phyloP scores from a whole-genome alignment of 2,888 invertebrate genomes.

The Cerceris rybyensis region DNA sequence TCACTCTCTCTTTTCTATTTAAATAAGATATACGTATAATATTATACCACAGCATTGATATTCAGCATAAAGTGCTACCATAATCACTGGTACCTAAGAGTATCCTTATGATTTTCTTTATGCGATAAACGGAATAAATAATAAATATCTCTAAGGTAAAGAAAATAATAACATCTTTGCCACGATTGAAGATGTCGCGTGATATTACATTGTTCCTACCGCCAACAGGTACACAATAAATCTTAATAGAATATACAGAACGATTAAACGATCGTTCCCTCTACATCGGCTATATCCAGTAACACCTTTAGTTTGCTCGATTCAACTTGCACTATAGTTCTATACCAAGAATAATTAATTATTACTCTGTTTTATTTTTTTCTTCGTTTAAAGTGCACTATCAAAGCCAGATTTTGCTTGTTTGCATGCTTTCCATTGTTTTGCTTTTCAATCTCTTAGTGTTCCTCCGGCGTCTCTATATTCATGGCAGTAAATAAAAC shows the following conservation, averaged over 20 bases:
- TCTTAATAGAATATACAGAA: slow-evolving; percentile 55
- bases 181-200: slow-evolving; percentile 50
- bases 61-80: slow-evolving; percentile 36
- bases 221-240: slow-evolving; percentile 66
- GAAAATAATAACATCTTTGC: slow-evolving; percentile 53
- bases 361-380: not conserved
- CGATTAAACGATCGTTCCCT: slow-evolving; percentile 32
- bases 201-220: slow-evolving; percentile 63
- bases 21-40: slow-evolving; percentile 1
- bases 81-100: slow-evolving; percentile 32
- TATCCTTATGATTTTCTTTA: slow-evolving; percentile 24
- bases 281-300: slow-evolving; percentile 35
- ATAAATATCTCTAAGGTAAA: slow-evolving; percentile 65
- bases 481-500: no score
- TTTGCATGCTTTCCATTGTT: not conserved
- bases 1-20: no score
- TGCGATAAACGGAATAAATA: slow-evolving; percentile 62
- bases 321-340: slow-evolving; percentile 35
- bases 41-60: slow-evolving; percentile 38
- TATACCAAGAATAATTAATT: slow-evolving; percentile 18
- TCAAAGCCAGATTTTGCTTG: not conserved
- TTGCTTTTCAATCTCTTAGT: not conserved
- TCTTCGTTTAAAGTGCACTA: not conserved
- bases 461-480: no score
- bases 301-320: slow-evolving; percentile 36